Conservation (phyloP, 2,888 invertebrate species). For the Antitype chi region DNA sequence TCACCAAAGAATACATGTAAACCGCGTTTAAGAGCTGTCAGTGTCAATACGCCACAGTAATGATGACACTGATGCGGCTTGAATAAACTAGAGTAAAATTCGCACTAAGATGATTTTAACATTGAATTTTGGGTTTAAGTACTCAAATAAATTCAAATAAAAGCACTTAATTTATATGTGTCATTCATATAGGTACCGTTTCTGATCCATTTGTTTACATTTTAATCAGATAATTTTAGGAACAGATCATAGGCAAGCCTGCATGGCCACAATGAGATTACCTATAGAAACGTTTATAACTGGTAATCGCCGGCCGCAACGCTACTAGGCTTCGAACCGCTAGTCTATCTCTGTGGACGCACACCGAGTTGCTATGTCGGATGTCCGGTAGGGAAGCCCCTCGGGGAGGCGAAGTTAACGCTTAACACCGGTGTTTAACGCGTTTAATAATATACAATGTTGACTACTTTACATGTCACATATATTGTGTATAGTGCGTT, state of each 20-base stretch:
- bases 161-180: not conserved
- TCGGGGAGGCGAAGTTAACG: constrained; percentile 27
- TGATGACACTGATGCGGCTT: too few species aligned
- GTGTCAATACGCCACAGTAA: too few species aligned
- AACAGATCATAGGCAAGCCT: not conserved
- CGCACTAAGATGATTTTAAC: not conserved
- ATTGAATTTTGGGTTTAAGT: not conserved
- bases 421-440: not conserved
- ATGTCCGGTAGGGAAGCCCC: constrained; percentile 40
- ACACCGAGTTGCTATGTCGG: constrained; percentile 22
- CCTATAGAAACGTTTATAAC: too few species aligned
- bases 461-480: constrained; percentile 21
- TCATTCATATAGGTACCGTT: not conserved
- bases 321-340: not conserved
- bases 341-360: not conserved
- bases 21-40: too few species aligned
- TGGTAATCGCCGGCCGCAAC: not conserved
- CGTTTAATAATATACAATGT: constrained; percentile 13
- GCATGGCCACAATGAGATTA: not conserved
- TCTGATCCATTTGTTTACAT: not conserved
- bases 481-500: too few species aligned
- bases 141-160: not conserved
- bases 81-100: too few species aligned
- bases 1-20: too few species aligned
- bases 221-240: not conserved